Evolutionary conservation across 2,888 invertebrate species (phyloP).

Genomic region (Amorpha juglandis): DNA sequence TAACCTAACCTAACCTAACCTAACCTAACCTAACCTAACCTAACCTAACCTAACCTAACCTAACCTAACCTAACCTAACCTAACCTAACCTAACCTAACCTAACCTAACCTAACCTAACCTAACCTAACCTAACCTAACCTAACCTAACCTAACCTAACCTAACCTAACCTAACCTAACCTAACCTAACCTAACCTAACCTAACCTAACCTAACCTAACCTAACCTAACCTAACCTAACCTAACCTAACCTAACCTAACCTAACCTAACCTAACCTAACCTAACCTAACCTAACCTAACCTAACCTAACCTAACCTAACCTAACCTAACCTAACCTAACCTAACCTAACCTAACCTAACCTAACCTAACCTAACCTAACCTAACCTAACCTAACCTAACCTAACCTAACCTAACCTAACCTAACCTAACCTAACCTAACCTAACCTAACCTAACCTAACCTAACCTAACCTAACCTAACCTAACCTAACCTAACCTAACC

Average conservation of each 20-base stretch:
- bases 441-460: constrained; percentile 19
- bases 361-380: constrained; percentile 19
- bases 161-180: constrained; percentile 22
- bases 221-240: constrained; percentile 22
- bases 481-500: constrained; percentile 17
- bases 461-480: constrained; percentile 17
- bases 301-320: constrained; percentile 4
- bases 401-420: constrained; percentile 22
- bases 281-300: constrained; percentile 17
- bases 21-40: constrained; percentile 22
- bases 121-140: constrained; percentile 22
- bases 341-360: constrained; percentile 22
- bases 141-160: constrained; percentile 21
- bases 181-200: constrained; percentile 22
- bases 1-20: constrained; percentile 21
- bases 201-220: constrained; percentile 21
- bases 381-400: constrained; percentile 22
- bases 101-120: constrained; percentile 20
- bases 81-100: constrained; percentile 22
- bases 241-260: constrained; percentile 22
- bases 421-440: constrained; percentile 20
- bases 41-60: constrained; percentile 22
- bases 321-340: constrained; percentile 7
- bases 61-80: constrained; percentile 22
- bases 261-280: constrained; percentile 17